Evolutionary conservation across 2,797 vertebrate species (phyloP).

Genomic region (Enteromius viviparus): DNA sequence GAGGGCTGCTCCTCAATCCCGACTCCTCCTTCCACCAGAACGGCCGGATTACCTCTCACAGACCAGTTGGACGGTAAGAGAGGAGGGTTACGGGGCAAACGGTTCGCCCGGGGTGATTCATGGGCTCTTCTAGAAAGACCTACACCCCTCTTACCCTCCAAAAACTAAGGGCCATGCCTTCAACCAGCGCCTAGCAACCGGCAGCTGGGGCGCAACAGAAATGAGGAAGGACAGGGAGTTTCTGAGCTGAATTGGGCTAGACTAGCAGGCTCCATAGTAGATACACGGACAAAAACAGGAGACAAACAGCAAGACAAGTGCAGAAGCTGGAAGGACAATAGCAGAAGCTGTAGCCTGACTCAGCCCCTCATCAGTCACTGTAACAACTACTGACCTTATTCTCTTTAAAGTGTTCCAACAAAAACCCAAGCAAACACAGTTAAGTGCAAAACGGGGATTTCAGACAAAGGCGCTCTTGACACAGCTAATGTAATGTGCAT

Average conservation of each 20-base stretch:
- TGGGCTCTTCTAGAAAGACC: constrained; percentile 68
- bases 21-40: constrained; percentile 77
- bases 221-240: constrained; percentile 45
- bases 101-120: constrained; percentile 84
- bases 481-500: constrained; percentile 47
- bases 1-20: constrained; percentile 84
- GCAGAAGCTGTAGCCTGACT: constrained; percentile 21
- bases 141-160: constrained; percentile 72
- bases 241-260: constrained; percentile 39
- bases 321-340: constrained; percentile 24
- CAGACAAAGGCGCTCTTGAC: constrained; percentile 37
- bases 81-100: constrained; percentile 72
- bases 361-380: constrained; percentile 34
- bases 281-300: constrained; percentile 36
- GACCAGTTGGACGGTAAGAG: constrained; percentile 56
- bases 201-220: constrained; percentile 68
- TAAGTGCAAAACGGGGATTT: constrained; percentile 23
- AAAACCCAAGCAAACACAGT: constrained; percentile 34
- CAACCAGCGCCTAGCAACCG: constrained; percentile 92
- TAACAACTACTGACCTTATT: constrained; percentile 34
- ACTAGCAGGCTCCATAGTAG: constrained; percentile 38
- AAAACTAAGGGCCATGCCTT: constrained; percentile 78
- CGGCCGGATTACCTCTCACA: constrained; percentile 80
- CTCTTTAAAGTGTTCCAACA: constrained; percentile 32
- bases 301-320: constrained; percentile 25